Evolutionary conservation across 2,888 invertebrate genomes (phyloP), one percentile per base, ranked within the genome.

Genomic region (Carpatolechia fugitivella): DNA sequence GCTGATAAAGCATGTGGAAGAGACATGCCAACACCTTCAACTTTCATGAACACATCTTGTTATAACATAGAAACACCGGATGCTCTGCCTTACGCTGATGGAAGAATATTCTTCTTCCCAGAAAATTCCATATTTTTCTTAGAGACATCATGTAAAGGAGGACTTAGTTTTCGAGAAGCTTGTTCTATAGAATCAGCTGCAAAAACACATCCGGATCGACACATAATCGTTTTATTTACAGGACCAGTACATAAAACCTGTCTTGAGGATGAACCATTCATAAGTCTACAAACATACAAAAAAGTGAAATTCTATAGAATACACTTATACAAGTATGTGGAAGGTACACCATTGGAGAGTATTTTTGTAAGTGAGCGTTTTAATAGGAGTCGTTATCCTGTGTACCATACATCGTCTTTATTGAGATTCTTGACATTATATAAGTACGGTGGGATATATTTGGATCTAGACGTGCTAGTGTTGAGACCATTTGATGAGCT

Each of bases 111-210:
- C 18, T 38, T 38, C 14, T 38, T 38, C 16, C 38, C 38, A 8
- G 16, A 14, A 14, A 14, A 38, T 38, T 38, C 38, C 4, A 93
- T 93, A 59, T 93, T 93, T 70, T 93, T 93, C 66, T 91, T 92
- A 62, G 93, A 93, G 67, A 93, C 93, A 0, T 92, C 92, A 0
- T 93, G 93, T 64, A 84, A 78, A 3, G 81, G 84, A 11, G 64
- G 73, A 1, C 70, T 93, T 38, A 86, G 80, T 13, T 65, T 91
- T 0, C 80, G 93, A 18, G 92, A 94, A 69, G 92, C 92, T 0
- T 94, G 93, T 69, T 92, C 93, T 0, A 90, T 93, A 0, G 94
- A 93, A 76, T 93, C 93, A 0, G 93, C 93, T 0, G 93, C 93
- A 0, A 76, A 76, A 53, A 80, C 91, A 70, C 93, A 93, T 68